These are phyloP conservation scores for Xylota segnis DNA, from an alignment of 2,888 invertebrate genomes.

Conservation along the genomic window DNA sequence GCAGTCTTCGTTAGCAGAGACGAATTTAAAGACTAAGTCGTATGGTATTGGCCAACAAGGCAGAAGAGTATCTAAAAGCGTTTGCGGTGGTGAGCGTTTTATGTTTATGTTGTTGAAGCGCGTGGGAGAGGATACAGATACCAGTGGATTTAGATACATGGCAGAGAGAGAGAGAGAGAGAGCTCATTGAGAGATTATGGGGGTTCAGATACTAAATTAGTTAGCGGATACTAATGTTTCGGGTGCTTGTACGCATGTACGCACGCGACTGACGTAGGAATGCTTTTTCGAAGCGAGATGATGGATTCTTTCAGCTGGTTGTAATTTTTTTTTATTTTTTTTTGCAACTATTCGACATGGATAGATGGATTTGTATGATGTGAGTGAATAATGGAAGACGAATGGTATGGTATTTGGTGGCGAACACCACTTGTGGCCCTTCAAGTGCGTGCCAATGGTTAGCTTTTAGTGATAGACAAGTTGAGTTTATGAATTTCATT, in stretches of 20 bases:
- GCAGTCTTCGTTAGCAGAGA: constrained; percentile 64
- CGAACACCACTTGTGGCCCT: constrained; percentile 16
- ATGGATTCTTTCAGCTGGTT: constrained; percentile 50
- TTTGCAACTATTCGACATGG: not conserved
- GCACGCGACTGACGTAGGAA: constrained; percentile 53
- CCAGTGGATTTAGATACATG: constrained; percentile 4
- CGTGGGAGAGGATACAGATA: constrained; percentile 60
- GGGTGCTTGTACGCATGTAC: constrained; percentile 32
- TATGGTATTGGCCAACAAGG: constrained; percentile 27
- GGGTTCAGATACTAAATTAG: constrained; percentile 41
- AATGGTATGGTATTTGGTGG: not conserved
- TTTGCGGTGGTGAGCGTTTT: constrained; percentile 45
- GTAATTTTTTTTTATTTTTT: constrained; percentile 25
- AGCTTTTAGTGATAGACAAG: not conserved
- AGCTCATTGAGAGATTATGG: constrained; percentile 53
- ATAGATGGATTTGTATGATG: constrained; percentile 12
- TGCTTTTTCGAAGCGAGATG: constrained; percentile 29
- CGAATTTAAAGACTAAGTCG: constrained; percentile 68
- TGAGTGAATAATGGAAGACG: constrained; percentile 19
- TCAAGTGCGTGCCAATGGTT: constrained; percentile 3
- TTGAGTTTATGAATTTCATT: constrained; percentile 6
- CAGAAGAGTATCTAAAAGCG: constrained; percentile 27
- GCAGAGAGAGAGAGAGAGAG: constrained; percentile 29
- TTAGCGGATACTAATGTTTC: constrained; percentile 34
- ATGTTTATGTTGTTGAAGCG: constrained; percentile 60